Percentiles rank a stretch among this genome's conserved stretches.
phyloP scores from a whole-genome alignment of 2,113 vertebrate species.

The Podilymbus podiceps region DNA sequence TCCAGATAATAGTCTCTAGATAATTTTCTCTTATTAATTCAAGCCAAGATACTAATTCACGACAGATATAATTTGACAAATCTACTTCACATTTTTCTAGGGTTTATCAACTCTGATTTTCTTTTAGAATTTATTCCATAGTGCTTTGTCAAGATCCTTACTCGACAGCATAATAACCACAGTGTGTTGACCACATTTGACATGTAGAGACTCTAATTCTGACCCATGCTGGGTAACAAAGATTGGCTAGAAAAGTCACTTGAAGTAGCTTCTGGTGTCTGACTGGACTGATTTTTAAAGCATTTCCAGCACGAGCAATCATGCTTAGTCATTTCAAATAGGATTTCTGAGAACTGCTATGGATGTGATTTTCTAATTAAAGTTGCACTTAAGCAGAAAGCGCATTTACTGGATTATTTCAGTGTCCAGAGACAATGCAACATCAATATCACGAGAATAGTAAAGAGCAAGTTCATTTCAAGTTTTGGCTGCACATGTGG shows the following conservation, averaged over 20 bases:
- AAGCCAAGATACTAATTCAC: neutral
- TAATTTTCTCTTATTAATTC: neutral
- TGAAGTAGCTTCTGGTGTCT: neutral
- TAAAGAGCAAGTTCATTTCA: neutral
- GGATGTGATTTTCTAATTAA: conserved; percentile 38
- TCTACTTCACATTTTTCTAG: neutral
- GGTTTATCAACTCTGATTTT: neutral
- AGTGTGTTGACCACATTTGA: neutral
- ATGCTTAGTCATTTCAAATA: conserved; percentile 6
- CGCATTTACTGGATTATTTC: conserved; percentile 22
- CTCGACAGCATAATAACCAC: neutral
- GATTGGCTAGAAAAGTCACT: neutral
- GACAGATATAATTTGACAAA: neutral
- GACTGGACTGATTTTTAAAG: neutral
- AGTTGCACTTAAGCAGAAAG: neutral
- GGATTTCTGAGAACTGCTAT: conserved; percentile 10
- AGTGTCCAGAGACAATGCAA: neutral
- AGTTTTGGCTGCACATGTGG: neutral
- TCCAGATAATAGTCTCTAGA: neutral
- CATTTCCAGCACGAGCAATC: conserved; percentile 29
- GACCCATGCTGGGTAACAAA: neutral
- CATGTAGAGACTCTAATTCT: neutral
- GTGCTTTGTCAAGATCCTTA: neutral
- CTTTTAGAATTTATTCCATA: neutral
- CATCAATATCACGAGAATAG: neutral